Base-by-base conservation (phyloP, 2,113 vertebrate species). In the Istiophorus platypterus region DNA sequence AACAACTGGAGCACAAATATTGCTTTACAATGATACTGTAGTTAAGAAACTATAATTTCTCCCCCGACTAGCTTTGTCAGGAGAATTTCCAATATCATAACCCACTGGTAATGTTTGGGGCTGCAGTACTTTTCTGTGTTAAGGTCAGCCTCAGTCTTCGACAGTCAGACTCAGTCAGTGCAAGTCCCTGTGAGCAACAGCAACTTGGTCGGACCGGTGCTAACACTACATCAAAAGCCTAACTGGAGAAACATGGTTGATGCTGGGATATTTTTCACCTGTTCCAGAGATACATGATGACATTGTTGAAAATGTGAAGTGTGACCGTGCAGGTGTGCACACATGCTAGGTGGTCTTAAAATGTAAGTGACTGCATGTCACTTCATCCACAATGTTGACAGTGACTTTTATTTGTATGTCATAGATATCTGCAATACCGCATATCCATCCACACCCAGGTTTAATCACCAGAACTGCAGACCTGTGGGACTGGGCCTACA, bases 401-500 rank as follows among this genome's bases (percentile, higher is more conserved):
- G 22, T 17, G 12, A 24, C 41, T 67, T 62, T 51, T 59, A 69
- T 52, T 74, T 51, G n/a, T 31, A 51, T 58, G 57, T 74, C 65
- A 57, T n/a, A 47, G 52, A 70, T 45, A 71, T 78, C 84, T 84
- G 22, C 58, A 78, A 71, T 56, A 31, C 18, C 54, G 17, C 69
- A 41, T 20, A 82, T 61, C 47, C 49, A 86, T 79, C 61, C 59
- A 68, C 72, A 62, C 13, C 47, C 76, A 80, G 63, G 85, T 80
- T 73, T 84, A 86, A 89, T 85, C 81, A 73, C 59, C 51, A 82
- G 51, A 80, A 80, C 88, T 74, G 69, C 83, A 81, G 77, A 81
- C 81, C 34, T 79, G 72, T 80, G 82, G 64, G 72, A 73, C 20
- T 1, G 8, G 72, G 78, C 84, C 79, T 49, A 1, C 8, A 76